phyloP scores from a whole-genome alignment of 1,140 invertebrate genomes.

The Maconellicoccus hirsutus region DNA sequence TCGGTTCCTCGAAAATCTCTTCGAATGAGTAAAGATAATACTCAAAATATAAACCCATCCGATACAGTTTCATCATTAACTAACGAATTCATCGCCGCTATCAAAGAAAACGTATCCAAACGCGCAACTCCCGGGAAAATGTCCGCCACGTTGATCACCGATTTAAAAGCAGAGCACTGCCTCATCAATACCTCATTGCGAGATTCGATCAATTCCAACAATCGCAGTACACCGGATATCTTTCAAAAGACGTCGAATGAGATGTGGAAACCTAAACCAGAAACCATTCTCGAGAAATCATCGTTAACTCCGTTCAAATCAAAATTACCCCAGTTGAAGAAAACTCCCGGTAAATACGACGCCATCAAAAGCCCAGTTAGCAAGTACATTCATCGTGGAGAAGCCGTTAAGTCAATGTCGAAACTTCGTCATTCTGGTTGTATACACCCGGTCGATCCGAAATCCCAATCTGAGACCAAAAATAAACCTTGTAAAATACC shows the following conservation, averaged over 20 bases:
- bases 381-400: not conserved
- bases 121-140: not conserved
- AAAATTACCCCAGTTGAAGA: not conserved
- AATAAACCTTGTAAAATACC: conserved; percentile 6
- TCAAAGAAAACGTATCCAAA: no score
- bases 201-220: not conserved
- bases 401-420: not conserved
- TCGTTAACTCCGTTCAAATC: not conserved
- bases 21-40: no score
- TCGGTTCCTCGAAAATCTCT: no score
- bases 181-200: not conserved
- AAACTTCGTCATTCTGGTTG: not conserved
- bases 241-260: not conserved
- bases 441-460: not conserved
- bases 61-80: no score
- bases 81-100: no score
- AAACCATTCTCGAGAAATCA: not conserved
- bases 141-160: not conserved
- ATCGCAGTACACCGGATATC: not conserved
- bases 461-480: not conserved
- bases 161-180: not conserved
- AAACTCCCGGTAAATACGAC: not conserved
- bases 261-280: not conserved
- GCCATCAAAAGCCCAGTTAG: not conserved
- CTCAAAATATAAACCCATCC: no score